Evolutionary conservation across 2,888 invertebrate genomes (phyloP).

Genomic region (Andrena camellia): DNA sequence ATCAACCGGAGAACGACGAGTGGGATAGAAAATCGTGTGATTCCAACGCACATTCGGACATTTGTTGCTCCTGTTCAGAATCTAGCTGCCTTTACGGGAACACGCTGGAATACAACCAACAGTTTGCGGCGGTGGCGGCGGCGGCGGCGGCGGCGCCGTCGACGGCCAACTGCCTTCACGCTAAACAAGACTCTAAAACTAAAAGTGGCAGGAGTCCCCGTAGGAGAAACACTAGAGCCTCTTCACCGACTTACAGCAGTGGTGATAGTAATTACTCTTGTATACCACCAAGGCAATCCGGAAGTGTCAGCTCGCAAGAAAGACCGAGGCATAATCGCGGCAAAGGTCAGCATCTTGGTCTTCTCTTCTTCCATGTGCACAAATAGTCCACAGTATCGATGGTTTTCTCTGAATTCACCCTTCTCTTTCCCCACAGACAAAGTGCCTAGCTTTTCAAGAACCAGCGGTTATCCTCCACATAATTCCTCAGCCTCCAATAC

Average conservation of each 20-base stretch:
- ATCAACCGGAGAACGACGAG: slow-evolving; percentile 82
- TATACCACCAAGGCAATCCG: slow-evolving; percentile 81
- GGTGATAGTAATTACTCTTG: slow-evolving; percentile 84
- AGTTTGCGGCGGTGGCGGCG: slow-evolving; percentile 59
- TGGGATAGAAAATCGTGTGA: slow-evolving; percentile 84
- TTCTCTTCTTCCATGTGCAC: neutral
- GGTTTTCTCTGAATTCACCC: neutral
- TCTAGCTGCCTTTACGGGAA: slow-evolving; percentile 84
- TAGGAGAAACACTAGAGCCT: slow-evolving; percentile 79
- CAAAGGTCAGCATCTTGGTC: slow-evolving; percentile 78
- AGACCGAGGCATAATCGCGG: slow-evolving; percentile 83
- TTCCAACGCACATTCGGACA: slow-evolving; percentile 83
- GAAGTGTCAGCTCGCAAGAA: slow-evolving; percentile 82
- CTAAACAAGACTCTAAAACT: slow-evolving; percentile 76
- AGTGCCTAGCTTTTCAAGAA: slow-evolving; percentile 82
- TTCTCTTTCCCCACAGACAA: slow-evolving; percentile 76
- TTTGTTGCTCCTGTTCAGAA: slow-evolving; percentile 84
- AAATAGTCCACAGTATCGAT: no score
- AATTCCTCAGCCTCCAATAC: slow-evolving; percentile 83
- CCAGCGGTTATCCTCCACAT: slow-evolving; percentile 80
- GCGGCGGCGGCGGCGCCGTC: slow-evolving; percentile 63
- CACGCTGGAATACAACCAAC: slow-evolving; percentile 82
- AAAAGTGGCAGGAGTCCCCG: slow-evolving; percentile 82
- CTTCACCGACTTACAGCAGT: slow-evolving; percentile 83
- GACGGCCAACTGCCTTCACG: slow-evolving; percentile 69